Conservation (phyloP, 2,888 invertebrate species). For the Drosophila aldrichi region DNA sequence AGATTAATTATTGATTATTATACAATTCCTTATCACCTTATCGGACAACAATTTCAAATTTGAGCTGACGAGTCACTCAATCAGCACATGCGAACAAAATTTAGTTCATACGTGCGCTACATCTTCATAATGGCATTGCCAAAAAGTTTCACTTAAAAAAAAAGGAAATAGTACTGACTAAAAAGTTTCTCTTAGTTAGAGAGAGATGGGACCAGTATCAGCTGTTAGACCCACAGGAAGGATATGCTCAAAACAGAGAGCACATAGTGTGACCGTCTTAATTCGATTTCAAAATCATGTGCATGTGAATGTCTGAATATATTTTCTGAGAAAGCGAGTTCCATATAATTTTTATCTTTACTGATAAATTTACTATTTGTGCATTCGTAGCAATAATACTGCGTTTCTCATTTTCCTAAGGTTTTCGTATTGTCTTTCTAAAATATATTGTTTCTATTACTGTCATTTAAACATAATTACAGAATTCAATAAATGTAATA, state of each 20-base stretch:
- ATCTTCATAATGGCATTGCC: not conserved
- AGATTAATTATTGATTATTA: constrained; percentile 58
- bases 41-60: constrained; percentile 39
- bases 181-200: constrained; percentile 1
- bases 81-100: constrained; percentile 13
- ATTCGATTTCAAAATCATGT: not conserved
- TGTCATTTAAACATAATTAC: not conserved
- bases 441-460: not conserved
- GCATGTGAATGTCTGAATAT: not conserved
- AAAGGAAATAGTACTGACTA: not conserved
- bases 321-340: not conserved
- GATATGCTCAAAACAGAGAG: not conserved
- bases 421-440: not conserved
- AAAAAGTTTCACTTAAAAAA: not conserved
- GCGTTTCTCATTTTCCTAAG: not conserved
- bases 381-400: no score
- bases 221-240: not conserved
- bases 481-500: no score
- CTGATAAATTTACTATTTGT: not conserved
- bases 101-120: not conserved
- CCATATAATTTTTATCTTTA: not conserved
- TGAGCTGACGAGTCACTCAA: constrained; percentile 33
- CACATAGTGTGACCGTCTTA: constrained; percentile 3
- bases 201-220: not conserved
- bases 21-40: constrained; percentile 67